Percentiles rank a stretch among this genome's conserved stretches.
Conservation (phyloP, 2,797 vertebrate genomes). For the Semaprochilodus insignis region DNA sequence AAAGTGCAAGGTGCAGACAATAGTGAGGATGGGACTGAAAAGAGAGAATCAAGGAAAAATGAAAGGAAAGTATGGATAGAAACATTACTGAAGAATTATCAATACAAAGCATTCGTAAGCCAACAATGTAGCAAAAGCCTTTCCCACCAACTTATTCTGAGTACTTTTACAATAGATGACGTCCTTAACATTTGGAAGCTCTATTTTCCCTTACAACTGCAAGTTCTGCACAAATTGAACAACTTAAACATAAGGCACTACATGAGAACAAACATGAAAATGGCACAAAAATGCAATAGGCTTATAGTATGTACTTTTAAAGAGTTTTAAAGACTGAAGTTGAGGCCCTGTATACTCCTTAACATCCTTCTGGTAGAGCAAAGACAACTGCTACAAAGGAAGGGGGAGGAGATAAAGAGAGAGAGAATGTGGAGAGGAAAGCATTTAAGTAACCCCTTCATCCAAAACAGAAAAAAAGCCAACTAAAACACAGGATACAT, state of each 20-base stretch:
- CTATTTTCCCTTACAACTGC: too few species aligned
- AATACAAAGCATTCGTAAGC: slow-evolving; percentile 14
- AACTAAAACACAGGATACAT: slow-evolving; percentile 26
- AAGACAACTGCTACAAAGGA: too few species aligned
- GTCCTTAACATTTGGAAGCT: too few species aligned
- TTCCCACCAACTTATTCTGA: slow-evolving; percentile 21
- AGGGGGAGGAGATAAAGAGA: background rate
- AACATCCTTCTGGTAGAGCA: too few species aligned
- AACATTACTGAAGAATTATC: slow-evolving; percentile 46
- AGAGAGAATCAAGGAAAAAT: slow-evolving; percentile 22
- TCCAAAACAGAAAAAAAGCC: slow-evolving; percentile 39
- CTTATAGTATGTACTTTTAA: too few species aligned
- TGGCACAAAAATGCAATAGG: too few species aligned
- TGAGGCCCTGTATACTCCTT: too few species aligned
- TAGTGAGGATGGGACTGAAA: slow-evolving; percentile 21
- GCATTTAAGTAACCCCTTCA: slow-evolving; percentile 48
- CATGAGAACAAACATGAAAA: too few species aligned
- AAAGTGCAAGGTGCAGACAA: slow-evolving; percentile 55
- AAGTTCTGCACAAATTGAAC: too few species aligned
- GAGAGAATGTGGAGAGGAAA: slow-evolving; percentile 58
- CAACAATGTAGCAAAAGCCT: slow-evolving; percentile 18
- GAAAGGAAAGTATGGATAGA: slow-evolving; percentile 31
- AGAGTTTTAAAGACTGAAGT: too few species aligned
- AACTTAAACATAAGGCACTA: too few species aligned
- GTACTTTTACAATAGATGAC: background rate